These are phyloP conservation scores for Oriolus oriolus DNA, from an alignment of 2,113 vertebrate species.

Conservation along the genomic window DNA sequence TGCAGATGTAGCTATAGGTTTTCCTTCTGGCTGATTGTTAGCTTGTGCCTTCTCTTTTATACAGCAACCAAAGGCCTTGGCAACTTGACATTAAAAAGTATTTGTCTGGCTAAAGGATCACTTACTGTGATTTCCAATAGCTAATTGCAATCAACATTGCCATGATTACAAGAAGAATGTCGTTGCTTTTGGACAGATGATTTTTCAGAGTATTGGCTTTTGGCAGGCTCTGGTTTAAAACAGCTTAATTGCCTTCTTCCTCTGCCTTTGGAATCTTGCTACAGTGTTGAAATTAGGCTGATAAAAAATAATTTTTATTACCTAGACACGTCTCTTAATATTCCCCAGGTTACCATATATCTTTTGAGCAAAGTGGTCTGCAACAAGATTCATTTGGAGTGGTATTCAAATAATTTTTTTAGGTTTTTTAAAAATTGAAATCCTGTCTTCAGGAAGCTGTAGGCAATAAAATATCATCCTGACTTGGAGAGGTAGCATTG, in stretches of 20 bases:
- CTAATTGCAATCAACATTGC: neutral
- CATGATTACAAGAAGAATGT: neutral
- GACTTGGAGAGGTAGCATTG: neutral
- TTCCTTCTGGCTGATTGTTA: neutral
- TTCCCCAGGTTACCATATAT: neutral
- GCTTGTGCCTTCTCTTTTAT: neutral
- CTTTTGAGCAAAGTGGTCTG: neutral
- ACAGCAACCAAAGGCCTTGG: neutral
- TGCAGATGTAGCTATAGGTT: neutral
- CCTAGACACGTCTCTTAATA: neutral
- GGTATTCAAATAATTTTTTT: neutral
- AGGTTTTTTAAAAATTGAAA: neutral
- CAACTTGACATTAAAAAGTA: neutral
- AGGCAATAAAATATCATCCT: neutral
- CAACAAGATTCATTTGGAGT: neutral
- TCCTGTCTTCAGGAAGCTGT: neutral
- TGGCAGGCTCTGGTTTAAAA: neutral
- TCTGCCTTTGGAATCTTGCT: neutral
- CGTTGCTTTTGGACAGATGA: neutral
- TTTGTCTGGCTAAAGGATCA: neutral
- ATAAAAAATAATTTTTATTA: neutral
- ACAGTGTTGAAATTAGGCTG: neutral
- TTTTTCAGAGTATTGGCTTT: neutral
- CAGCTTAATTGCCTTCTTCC: neutral
- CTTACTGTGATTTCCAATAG: neutral